Conservation (phyloP, 37 sponge, comb jelly and placozoan species). For the Petrosia ficiformis region DNA sequence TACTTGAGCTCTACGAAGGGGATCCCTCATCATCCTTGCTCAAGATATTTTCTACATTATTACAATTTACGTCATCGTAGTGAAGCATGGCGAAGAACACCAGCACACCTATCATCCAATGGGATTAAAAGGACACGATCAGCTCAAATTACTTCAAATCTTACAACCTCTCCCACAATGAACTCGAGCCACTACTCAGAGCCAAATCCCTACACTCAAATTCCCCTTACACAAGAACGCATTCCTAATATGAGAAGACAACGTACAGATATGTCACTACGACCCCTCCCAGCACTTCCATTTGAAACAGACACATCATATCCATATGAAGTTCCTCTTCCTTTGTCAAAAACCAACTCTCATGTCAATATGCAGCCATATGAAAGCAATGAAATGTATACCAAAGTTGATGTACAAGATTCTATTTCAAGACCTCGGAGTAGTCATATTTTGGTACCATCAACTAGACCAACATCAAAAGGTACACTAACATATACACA, state of each 20-base stretch:
- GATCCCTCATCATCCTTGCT: constrained; percentile 41
- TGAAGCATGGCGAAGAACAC: neutral
- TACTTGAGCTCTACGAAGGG: constrained; percentile 10
- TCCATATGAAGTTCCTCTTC: constrained; percentile 3
- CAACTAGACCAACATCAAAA: too few species aligned
- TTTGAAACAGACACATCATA: neutral
- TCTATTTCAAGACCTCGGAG: too few species aligned
- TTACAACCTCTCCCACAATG: constrained; percentile 18
- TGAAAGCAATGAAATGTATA: too few species aligned
- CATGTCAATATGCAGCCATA: too few species aligned
- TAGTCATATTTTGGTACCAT: too few species aligned
- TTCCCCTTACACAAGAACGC: neutral
- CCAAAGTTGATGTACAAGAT: too few species aligned
- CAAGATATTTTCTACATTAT: constrained; percentile 26
- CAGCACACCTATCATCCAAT: neutral
- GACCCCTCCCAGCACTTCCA: neutral
- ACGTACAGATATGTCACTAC: neutral
- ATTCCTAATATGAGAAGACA: neutral
- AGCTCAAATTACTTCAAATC: neutral
- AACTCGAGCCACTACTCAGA: constrained; percentile 1
- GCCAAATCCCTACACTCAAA: constrained; percentile 13
- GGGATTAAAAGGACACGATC: neutral
- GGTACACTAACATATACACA: too few species aligned
- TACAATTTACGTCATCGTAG: neutral
- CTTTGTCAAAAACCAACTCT: neutral